A percentile compares a stretch with the other conserved stretches of the same genome.
Conservation (phyloP, 2,113 vertebrate genomes). For the Columbina picui region DNA sequence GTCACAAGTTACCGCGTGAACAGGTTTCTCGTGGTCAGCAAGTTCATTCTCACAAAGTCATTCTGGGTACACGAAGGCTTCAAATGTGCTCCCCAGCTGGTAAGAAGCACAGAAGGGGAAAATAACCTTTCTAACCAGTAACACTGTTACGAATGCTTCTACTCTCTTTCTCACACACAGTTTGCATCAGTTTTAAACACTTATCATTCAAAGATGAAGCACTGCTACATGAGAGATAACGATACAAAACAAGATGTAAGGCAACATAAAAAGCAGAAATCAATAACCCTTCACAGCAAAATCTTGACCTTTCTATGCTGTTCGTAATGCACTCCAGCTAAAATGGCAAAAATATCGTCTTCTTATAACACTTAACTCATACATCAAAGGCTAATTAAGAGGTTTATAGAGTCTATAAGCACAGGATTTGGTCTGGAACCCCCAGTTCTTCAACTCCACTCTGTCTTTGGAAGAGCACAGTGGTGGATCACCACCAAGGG, state of each 20-base stretch:
- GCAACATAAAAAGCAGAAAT: rapidly evolving
- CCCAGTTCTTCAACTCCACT: background rate
- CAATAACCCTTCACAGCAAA: background rate
- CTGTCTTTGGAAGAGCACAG: background rate
- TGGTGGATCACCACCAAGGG: rapidly evolving
- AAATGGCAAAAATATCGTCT: no score
- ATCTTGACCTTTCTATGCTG: rapidly evolving
- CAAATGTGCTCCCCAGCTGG: rapidly evolving
- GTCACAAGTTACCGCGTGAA: background rate
- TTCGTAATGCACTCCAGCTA: rapidly evolving
- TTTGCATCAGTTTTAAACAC: background rate
- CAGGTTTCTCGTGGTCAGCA: background rate
- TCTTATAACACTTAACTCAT: background rate
- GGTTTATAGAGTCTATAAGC: rapidly evolving
- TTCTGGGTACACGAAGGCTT: background rate
- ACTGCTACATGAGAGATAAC: rapidly evolving
- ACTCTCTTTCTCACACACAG: rapidly evolving
- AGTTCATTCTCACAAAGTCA: background rate
- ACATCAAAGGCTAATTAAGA: background rate
- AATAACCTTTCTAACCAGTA: background rate
- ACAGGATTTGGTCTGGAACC: background rate
- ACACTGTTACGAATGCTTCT: rapidly evolving
- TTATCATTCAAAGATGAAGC: rapidly evolving
- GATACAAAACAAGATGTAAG: rapidly evolving
- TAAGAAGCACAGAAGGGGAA: background rate